These are phyloP conservation scores for Girardia tigrina DNA, from an alignment of 2,888 invertebrate genomes.

Conservation along the genomic window DNA sequence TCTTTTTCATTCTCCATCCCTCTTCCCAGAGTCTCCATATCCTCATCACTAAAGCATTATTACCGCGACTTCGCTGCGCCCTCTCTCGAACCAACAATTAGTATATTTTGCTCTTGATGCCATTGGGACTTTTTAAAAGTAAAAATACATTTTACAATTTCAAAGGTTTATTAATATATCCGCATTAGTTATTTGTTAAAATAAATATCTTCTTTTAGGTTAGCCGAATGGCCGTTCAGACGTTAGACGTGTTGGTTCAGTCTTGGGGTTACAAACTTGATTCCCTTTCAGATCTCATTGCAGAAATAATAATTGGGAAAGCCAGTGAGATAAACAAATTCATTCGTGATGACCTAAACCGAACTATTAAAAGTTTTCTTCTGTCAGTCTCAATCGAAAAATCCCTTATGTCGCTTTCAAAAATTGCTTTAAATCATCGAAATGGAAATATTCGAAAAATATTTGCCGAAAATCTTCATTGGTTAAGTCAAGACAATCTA, in stretches of 20 bases:
- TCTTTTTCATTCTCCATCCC: no score
- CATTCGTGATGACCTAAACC: background rate
- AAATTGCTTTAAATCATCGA: background rate
- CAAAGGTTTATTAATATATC: no score
- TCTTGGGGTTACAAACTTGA: background rate
- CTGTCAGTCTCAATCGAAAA: background rate
- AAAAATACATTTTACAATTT: no score
- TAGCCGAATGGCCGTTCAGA: background rate
- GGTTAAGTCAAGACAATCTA: background rate
- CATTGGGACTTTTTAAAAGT: no score
- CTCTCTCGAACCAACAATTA: no score
- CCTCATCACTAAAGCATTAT: no score
- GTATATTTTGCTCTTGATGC: no score
- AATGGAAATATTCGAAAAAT: background rate
- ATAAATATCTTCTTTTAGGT: no score
- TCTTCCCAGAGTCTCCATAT: no score
- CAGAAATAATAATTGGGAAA: background rate
- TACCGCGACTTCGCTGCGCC: no score
- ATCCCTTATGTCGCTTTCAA: background rate
- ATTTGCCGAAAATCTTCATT: background rate
- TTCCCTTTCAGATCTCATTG: background rate
- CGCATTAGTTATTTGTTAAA: no score
- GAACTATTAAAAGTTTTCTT: background rate
- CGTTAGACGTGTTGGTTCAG: background rate
- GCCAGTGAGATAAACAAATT: background rate